Evolutionary conservation across 2,113 vertebrate genomes (phyloP).

Genomic region (Nothobranchius kuhntae): DNA sequence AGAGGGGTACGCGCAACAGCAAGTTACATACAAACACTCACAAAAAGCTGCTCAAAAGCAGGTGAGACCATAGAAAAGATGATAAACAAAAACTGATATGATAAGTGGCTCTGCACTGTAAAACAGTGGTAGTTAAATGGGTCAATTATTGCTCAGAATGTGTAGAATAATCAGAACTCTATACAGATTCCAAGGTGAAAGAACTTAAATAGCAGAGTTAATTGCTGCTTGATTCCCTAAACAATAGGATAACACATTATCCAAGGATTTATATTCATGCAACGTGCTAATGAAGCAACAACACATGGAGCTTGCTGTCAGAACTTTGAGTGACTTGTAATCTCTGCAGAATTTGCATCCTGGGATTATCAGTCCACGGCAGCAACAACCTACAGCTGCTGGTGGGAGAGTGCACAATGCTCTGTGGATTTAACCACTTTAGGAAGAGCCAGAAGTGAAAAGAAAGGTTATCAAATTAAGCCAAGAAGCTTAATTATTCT

Average conservation of each 20-base stretch:
- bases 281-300: conserved; percentile 28
- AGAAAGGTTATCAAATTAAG: conserved; percentile 59
- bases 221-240: conserved; percentile 37
- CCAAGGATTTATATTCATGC: conserved; percentile 13
- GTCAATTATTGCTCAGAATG: conserved; percentile 33
- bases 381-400: conserved; percentile 49
- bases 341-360: conserved; percentile 31
- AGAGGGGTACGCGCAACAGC: neutral
- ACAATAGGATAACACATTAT: conserved; percentile 39
- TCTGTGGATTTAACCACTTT: conserved; percentile 20
- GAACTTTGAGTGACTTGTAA: conserved; percentile 23
- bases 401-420: conserved; percentile 31
- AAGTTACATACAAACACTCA: neutral
- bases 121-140: conserved; percentile 40
- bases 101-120: conserved; percentile 21
- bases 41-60: neutral
- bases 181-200: conserved; percentile 35
- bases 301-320: conserved; percentile 20
- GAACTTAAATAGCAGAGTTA: conserved; percentile 36
- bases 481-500: conserved; percentile 40
- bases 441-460: conserved; percentile 22
- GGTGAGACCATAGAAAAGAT: neutral
- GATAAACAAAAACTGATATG: neutral
- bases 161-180: conserved; percentile 31
- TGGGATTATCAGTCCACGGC: conserved; percentile 51